phyloP scores from a whole-genome alignment of 2,113 vertebrate genomes.

The Dicerorhinus sumatrensis region DNA sequence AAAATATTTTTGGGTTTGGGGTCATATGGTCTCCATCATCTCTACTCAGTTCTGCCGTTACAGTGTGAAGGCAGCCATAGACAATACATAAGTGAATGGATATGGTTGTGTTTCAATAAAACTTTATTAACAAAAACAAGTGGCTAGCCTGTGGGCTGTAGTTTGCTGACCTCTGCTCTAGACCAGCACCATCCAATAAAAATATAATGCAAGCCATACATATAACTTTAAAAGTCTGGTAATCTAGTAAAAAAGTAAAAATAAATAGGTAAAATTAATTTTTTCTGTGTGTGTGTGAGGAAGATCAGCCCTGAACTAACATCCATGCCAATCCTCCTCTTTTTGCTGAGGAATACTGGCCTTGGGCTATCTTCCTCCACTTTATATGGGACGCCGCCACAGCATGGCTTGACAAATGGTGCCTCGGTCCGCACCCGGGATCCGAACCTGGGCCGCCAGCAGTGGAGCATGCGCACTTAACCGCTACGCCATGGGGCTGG shows the following conservation, averaged over 20 bases:
- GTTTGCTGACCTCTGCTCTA: neutral
- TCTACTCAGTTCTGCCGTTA: neutral
- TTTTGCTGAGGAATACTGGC: too few relatives aligned
- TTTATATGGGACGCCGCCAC: too few relatives aligned
- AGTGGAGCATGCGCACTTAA: too few relatives aligned
- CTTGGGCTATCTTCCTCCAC: too few relatives aligned
- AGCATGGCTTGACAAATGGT: too few relatives aligned
- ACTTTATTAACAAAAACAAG: conserved; percentile 30
- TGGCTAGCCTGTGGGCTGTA: neutral
- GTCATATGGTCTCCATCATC: neutral
- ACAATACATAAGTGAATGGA: neutral
- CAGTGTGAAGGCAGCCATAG: neutral
- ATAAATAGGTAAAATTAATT: neutral
- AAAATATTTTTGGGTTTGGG: neutral
- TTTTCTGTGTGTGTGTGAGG: neutral
- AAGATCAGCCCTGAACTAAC: too few relatives aligned
- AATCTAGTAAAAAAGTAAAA: neutral
- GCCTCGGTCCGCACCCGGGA: too few relatives aligned
- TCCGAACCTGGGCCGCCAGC: too few relatives aligned
- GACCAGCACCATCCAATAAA: neutral
- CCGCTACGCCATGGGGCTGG: too few relatives aligned
- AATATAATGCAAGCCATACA: conserved; percentile 7
- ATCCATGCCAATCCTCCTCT: too few relatives aligned
- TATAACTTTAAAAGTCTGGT: neutral
- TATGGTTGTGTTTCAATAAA: conserved; percentile 25